phyloP scores from a whole-genome alignment of 2,888 invertebrate species.

The Drosophila borealis region DNA sequence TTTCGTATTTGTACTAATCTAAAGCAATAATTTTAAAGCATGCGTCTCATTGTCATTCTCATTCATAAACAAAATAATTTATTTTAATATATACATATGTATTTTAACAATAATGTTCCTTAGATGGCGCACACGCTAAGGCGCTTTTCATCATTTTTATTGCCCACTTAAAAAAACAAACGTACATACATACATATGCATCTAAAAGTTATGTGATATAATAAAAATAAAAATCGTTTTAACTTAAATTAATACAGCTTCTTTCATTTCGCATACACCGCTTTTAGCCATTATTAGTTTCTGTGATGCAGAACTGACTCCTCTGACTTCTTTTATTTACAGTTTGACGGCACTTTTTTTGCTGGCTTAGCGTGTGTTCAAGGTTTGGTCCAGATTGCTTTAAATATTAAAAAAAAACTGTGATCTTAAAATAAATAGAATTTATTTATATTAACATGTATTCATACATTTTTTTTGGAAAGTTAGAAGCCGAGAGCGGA shows the following conservation, averaged over 20 bases:
- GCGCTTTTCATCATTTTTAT: slow-evolving; percentile 31
- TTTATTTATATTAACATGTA: not conserved
- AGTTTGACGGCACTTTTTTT: slow-evolving; percentile 74
- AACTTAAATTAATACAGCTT: slow-evolving; percentile 22
- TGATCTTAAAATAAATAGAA: slow-evolving; percentile 45
- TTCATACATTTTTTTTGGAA: not conserved
- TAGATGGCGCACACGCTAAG: slow-evolving; percentile 31
- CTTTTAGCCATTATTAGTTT: slow-evolving; percentile 10
- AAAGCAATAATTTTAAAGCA: slow-evolving; percentile 21
- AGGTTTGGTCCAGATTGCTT: not conserved
- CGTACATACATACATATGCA: slow-evolving; percentile 26
- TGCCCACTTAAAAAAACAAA: slow-evolving; percentile 19
- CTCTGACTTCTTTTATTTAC: slow-evolving; percentile 51
- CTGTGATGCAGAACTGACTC: slow-evolving; percentile 5
- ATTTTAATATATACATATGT: slow-evolving; percentile 33
- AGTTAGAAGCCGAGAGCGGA: too few relatives aligned
- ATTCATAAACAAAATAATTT: slow-evolving; percentile 31
- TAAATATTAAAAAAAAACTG: slow-evolving; percentile 40
- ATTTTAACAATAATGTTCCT: slow-evolving; percentile 56
- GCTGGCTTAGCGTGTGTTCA: slow-evolving; percentile 47
- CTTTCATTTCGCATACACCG: slow-evolving; percentile 30
- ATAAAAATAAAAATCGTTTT: slow-evolving; percentile 34
- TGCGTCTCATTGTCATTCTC: slow-evolving; percentile 44
- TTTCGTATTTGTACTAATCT: slow-evolving; percentile 33
- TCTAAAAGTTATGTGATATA: slow-evolving; percentile 55